A percentile compares a stretch with the other conserved stretches of the same genome.
These are phyloP conservation scores for Zaprionus nigranus DNA, from an alignment of 1,140 invertebrate genomes.

Conservation along the genomic window DNA sequence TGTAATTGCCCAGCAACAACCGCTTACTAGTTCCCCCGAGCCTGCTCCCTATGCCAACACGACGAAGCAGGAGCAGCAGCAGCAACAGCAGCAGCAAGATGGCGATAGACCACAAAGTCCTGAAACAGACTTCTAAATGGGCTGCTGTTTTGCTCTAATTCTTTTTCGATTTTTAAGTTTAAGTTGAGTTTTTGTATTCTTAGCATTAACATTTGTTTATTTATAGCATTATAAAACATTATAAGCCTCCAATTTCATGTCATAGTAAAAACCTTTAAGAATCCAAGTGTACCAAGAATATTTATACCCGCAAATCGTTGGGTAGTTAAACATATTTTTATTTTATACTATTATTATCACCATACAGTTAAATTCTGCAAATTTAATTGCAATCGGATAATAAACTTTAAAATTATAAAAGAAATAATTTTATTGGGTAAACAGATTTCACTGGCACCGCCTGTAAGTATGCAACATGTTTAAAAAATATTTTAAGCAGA, in stretches of 20 bases:
- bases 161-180: conserved; percentile 21
- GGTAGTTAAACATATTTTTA: no score
- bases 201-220: conserved; percentile 34
- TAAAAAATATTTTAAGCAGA: no score
- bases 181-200: conserved; percentile 17
- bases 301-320: background rate
- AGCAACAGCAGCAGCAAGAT: conserved; percentile 29
- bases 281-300: background rate
- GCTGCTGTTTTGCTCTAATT: conserved; percentile 30
- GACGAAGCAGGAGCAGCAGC: conserved; percentile 7
- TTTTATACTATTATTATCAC: no score
- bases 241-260: conserved; percentile 6
- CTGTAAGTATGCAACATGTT: no score
- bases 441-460: no score
- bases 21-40: background rate
- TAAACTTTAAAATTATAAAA: no score
- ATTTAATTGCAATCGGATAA: no score
- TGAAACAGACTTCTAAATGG: conserved; percentile 76
- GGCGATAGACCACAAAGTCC: conserved; percentile 71
- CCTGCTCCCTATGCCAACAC: background rate
- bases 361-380: no score
- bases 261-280: background rate
- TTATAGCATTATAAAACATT: conserved; percentile 32
- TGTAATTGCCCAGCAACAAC: background rate
- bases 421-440: no score